phyloP scores from a whole-genome alignment of 2,888 invertebrate genomes.

The Chorisops tibialis region DNA sequence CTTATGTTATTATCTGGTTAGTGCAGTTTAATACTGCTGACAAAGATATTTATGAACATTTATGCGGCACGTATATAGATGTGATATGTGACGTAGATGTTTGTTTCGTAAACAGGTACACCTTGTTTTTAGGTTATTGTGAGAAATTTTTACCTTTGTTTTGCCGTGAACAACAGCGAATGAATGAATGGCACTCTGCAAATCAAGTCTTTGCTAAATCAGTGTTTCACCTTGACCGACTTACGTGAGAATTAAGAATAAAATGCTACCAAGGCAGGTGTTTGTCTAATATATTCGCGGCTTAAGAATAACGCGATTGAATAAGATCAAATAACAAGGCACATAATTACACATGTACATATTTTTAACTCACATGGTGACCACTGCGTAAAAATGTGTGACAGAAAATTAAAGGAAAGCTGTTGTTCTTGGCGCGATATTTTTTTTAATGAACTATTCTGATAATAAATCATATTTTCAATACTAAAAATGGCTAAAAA shows the following conservation, averaged over 20 bases:
- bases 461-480: constrained; percentile 5
- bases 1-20: not conserved
- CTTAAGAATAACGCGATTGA: constrained; percentile 18
- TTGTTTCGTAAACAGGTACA: no score
- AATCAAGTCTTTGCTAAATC: constrained; percentile 10
- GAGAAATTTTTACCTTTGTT: no score
- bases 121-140: no score
- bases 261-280: constrained; percentile 27
- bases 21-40: constrained; percentile 1
- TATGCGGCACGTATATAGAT: not conserved
- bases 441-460: constrained; percentile 3
- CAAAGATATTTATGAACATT: not conserved
- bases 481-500: no score
- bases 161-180: not conserved
- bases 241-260: constrained; percentile 32
- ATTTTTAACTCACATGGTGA: no score
- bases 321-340: no score
- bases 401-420: not conserved
- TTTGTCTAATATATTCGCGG: constrained; percentile 21
- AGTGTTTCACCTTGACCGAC: constrained; percentile 33
- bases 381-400: no score
- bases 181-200: constrained; percentile 21
- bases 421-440: constrained; percentile 18
- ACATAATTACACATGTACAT: no score
- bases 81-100: not conserved